Evolutionary conservation across 2,888 invertebrate species (phyloP).

Genomic region (Tenodera sinensis): DNA sequence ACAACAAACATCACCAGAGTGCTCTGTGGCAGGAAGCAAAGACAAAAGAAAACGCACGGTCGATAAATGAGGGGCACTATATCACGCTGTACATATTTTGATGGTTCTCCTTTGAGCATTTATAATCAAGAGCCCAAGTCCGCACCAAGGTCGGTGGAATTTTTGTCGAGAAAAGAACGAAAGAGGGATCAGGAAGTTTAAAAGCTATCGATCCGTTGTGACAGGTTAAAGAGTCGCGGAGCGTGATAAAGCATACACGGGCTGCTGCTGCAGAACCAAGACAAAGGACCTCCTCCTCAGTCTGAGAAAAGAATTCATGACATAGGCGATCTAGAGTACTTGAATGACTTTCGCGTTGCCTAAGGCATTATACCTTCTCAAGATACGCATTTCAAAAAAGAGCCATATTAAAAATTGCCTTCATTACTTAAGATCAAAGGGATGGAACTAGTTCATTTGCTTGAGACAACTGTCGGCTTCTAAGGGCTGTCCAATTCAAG

Average conservation of each 20-base stretch:
- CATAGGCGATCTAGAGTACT: neutral
- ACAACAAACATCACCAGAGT: neutral
- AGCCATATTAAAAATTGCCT: neutral
- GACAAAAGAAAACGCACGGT: neutral
- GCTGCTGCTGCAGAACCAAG: too few species aligned
- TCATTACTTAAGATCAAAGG: neutral
- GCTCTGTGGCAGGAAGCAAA: neutral
- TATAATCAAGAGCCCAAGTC: neutral
- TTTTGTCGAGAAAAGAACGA: neutral
- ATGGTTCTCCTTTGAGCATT: neutral
- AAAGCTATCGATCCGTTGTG: neutral
- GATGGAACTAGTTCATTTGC: neutral
- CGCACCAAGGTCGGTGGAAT: neutral
- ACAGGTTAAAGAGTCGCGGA: neutral
- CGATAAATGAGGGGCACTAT: neutral
- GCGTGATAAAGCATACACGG: neutral
- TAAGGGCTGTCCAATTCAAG: too few species aligned
- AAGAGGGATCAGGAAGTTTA: neutral
- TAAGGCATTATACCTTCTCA: neutral
- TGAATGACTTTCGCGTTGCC: neutral
- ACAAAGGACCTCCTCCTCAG: neutral
- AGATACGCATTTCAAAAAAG: neutral
- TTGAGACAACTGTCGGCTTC: neutral
- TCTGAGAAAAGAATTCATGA: neutral
- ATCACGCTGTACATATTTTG: neutral